Conservation (phyloP, 2,888 invertebrate species). For the Mythimna pallens region DNA sequence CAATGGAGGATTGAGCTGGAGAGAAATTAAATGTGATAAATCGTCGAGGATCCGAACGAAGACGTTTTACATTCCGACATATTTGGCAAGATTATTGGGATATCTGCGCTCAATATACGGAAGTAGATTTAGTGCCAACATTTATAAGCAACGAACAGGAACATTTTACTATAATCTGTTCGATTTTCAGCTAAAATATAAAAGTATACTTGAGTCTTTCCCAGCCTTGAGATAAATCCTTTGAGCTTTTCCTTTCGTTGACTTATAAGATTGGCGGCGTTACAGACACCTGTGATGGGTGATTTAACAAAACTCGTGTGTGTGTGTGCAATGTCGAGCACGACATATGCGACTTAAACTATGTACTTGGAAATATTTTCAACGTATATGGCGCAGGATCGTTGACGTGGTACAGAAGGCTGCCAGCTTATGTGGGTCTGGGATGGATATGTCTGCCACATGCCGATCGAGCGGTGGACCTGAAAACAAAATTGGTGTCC, state of each 20-base stretch:
- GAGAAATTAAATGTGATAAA: conserved; percentile 57
- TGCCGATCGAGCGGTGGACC: no score
- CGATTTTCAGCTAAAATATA: no score
- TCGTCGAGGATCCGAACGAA: conserved; percentile 40
- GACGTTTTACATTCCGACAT: conserved; percentile 58
- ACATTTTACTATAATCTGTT: conserved; percentile 9
- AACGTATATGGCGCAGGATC: not conserved
- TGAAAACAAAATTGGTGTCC: no score
- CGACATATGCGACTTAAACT: conserved; percentile 11
- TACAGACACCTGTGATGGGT: conserved; percentile 36
- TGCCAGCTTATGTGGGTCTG: no score
- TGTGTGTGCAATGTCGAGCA: no score
- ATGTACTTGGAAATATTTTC: conserved; percentile 3
- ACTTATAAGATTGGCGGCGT: conserved; percentile 41
- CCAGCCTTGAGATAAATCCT: conserved; percentile 35
- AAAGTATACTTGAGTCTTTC: not conserved
- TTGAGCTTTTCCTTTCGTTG: conserved; percentile 42
- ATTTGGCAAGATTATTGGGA: conserved; percentile 46
- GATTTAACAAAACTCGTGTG: conserved; percentile 52
- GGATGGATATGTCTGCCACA: no score
- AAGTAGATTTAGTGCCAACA: conserved; percentile 40
- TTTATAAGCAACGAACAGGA: conserved; percentile 27
- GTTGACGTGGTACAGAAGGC: no score
- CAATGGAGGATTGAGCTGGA: conserved; percentile 22
- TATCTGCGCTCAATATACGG: conserved; percentile 45